These are phyloP conservation scores for Notolabrus celidotus DNA, from an alignment of 2,797 vertebrate genomes.

Conservation along the genomic window DNA sequence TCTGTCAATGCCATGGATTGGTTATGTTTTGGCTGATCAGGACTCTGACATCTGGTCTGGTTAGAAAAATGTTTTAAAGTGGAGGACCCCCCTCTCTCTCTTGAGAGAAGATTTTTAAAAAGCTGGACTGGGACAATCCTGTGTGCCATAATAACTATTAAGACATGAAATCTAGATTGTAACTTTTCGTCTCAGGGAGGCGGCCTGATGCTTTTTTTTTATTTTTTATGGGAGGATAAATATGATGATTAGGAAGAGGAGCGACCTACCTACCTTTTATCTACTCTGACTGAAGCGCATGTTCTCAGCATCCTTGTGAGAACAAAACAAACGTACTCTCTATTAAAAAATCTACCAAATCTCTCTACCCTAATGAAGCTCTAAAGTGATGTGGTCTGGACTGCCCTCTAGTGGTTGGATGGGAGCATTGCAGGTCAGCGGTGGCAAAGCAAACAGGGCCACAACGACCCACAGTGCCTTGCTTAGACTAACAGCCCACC, in stretches of 20 bases:
- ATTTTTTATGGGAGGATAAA: conserved; percentile 67
- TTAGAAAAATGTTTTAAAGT: conserved; percentile 54
- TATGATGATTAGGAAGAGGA: conserved; percentile 69
- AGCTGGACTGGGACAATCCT: conserved; percentile 83
- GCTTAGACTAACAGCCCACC: conserved; percentile 71
- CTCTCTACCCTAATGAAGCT: conserved; percentile 33
- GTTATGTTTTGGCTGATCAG: conserved; percentile 66
- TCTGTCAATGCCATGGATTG: conserved; percentile 75
- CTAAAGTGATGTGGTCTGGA: conserved; percentile 53
- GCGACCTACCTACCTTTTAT: conserved; percentile 67
- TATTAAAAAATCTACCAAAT: conserved; percentile 14
- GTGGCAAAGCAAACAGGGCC: conserved; percentile 63
- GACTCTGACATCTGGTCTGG: conserved; percentile 61
- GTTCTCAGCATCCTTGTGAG: conserved; percentile 62
- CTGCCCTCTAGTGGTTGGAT: conserved; percentile 69
- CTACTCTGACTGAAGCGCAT: conserved; percentile 65
- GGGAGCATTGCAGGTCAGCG: conserved; percentile 65
- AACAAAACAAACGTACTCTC: conserved; percentile 19
- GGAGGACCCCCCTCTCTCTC: conserved; percentile 34
- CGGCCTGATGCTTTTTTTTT: conserved; percentile 67
- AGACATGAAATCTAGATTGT: conserved; percentile 79
- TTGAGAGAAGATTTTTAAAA: conserved; percentile 52
- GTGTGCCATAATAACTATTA: conserved; percentile 84
- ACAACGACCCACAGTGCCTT: conserved; percentile 76
- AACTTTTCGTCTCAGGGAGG: conserved; percentile 82